Evolutionary conservation across 2,888 invertebrate species (phyloP), one percentile per base, ranked within the genome.

Genomic region (Lissonota sp.): DNA sequence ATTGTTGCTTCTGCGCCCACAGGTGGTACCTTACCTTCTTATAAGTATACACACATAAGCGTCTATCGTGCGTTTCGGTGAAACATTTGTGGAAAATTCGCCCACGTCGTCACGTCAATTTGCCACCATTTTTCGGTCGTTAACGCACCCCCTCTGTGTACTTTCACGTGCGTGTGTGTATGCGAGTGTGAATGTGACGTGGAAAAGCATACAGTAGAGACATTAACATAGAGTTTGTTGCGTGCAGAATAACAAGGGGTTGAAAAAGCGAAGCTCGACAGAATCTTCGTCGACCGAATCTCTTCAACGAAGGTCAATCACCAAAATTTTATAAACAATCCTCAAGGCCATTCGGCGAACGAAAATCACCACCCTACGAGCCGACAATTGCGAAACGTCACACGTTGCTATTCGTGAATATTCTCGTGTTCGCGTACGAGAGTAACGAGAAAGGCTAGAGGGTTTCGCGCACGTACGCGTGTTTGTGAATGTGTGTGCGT

Each of bases 1-100:
- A 92, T 92, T 92, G 92, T 92, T 92, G 92, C 92, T 92, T 92
- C 92, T 90, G 90, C 90, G 90, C 92, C 92, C 91, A 92, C 92
- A 92, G 92, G 92, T 92, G 92, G 92, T 91, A 90, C 85, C 81
- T 87, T 88, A 87, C 87, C 87, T 88, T 88, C 88, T 84, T 87
- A 75, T 66, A 81, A 79, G 67, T 75, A n/a, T n/a, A 75, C 75
- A 26, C 64, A 73, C 55, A 78, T 67, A 66, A 66, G 66, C 66
- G 51, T 12, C 26, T n/a, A 12, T 6, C 51, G 67, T 58, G 55
- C 62, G 55, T 72, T 62, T 55, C 42, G 53, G 64, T 63, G 10
- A 44, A 73, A 67, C 37, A 69, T 81, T 76, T 46, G 70, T 46
- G n/a, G 49, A 49, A n/a, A 12, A 6, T 14, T 10, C 6, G 51